Conservation (phyloP, 2,888 invertebrate species). For the Neoitamus cyanurus region DNA sequence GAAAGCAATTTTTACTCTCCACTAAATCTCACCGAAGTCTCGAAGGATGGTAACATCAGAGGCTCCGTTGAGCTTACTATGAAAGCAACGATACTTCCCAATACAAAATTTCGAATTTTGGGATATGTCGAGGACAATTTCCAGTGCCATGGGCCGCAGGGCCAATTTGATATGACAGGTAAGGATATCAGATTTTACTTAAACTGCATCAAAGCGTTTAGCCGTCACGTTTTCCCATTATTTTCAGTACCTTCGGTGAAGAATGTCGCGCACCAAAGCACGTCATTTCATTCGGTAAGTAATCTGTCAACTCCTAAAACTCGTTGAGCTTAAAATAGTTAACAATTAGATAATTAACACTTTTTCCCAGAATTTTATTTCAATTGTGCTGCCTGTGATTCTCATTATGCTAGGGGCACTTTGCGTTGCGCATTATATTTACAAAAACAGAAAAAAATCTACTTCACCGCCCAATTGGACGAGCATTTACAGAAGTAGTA, state of each 20-base stretch:
- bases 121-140: conserved; percentile 58
- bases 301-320: background rate
- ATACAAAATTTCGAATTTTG: conserved; percentile 54
- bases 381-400: background rate
- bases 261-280: conserved; percentile 15
- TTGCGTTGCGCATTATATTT: conserved; percentile 30
- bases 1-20: background rate
- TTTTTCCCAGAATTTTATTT: background rate
- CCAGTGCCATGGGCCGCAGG: conserved; percentile 58
- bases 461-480: conserved; percentile 50
- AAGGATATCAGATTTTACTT: conserved; percentile 23
- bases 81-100: conserved; percentile 10
- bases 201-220: background rate
- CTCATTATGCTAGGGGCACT: background rate
- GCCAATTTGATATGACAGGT: conserved; percentile 58
- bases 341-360: background rate
- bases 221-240: background rate
- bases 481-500: conserved; percentile 56
- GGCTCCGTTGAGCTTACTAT: background rate
- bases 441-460: conserved; percentile 25
- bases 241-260: conserved; percentile 41
- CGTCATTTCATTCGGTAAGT: background rate
- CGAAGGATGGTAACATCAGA: background rate
- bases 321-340: background rate
- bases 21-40: background rate